Evolutionary conservation across 2,113 vertebrate genomes (phyloP).

Genomic region (Numenius arquata): DNA sequence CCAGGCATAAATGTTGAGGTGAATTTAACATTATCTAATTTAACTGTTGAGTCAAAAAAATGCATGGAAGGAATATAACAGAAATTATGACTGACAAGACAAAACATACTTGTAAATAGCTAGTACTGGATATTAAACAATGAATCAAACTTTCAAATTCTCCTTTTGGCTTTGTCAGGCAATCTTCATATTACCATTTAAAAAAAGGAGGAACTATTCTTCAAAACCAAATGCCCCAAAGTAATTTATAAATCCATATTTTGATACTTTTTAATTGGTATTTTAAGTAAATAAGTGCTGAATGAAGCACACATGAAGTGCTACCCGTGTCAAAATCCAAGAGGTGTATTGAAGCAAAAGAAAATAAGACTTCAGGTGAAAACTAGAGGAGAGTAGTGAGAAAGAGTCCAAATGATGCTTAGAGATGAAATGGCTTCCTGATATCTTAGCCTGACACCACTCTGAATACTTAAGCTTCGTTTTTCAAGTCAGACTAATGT

Average conservation of each 20-base stretch:
- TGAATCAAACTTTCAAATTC: not conserved
- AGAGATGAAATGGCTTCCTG: not conserved
- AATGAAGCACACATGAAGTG: not conserved
- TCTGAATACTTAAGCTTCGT: not conserved
- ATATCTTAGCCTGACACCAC: not conserved
- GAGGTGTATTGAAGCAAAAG: not conserved
- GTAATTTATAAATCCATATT: not conserved
- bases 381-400: not conserved
- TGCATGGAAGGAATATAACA: not conserved
- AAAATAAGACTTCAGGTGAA: not conserved
- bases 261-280: not conserved
- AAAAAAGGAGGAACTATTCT: not conserved
- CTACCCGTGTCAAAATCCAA: not conserved
- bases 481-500: not conserved
- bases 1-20: not conserved
- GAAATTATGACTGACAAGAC: not conserved
- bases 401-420: not conserved
- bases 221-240: not conserved
- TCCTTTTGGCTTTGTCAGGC: not conserved
- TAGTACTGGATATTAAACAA: not conserved
- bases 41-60: not conserved
- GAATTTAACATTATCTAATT: not conserved
- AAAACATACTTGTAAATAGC: not conserved
- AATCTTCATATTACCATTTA: not conserved
- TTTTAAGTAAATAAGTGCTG: not conserved